Conservation (phyloP, 2,113 vertebrate species). For the Uria aalge region DNA sequence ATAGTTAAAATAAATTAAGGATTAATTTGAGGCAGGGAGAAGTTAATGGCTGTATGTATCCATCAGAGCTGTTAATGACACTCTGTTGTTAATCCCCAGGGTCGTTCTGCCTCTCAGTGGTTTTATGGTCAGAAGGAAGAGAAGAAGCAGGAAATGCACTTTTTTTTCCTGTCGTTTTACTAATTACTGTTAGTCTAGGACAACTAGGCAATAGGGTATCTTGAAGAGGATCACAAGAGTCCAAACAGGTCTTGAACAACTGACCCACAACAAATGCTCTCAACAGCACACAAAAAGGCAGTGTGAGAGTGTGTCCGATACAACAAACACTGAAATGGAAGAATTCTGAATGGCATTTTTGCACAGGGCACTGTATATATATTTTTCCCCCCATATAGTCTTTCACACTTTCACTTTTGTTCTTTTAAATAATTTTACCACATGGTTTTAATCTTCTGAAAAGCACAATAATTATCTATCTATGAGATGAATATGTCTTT, state of each 20-base stretch:
- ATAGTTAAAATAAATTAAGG: background rate
- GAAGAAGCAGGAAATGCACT: background rate
- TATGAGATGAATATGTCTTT: background rate
- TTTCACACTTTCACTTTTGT: background rate
- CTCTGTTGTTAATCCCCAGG: background rate
- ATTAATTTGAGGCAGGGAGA: background rate
- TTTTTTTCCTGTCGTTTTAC: background rate
- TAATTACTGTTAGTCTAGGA: background rate
- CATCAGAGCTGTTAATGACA: background rate
- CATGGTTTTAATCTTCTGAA: background rate
- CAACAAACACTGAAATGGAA: background rate
- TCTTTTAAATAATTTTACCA: background rate
- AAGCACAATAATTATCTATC: background rate
- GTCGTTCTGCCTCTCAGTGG: background rate
- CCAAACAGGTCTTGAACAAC: background rate
- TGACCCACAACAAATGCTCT: background rate
- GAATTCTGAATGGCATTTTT: background rate
- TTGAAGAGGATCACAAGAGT: background rate
- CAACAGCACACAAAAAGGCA: background rate
- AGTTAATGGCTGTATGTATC: background rate
- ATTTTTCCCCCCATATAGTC: background rate
- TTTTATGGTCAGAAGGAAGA: background rate
- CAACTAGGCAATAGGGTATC: background rate
- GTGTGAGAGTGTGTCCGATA: background rate
- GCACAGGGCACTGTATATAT: background rate